Evolutionary conservation across 2,888 invertebrate genomes (phyloP).

Genomic region (Bursaphelenchus okinawaensis): DNA sequence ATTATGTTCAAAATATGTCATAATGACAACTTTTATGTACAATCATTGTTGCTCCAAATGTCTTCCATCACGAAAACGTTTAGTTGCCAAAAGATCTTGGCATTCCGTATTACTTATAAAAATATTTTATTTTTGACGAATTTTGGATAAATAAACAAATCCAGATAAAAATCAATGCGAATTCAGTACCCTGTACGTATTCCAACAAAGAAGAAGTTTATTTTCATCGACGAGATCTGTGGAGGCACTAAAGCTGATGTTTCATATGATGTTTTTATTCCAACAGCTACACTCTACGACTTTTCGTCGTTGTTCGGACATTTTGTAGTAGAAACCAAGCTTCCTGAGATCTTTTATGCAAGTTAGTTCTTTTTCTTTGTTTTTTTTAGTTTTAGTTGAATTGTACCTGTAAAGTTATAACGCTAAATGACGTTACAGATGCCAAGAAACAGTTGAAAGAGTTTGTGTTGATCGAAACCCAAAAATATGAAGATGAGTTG

Average conservation of each 20-base stretch:
- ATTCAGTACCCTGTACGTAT: not conserved
- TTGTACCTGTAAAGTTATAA: too few species aligned
- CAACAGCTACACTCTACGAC: not conserved
- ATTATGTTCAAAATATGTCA: not conserved
- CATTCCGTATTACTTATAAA: not conserved
- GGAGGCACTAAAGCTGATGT: not conserved
- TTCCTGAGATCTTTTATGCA: not conserved
- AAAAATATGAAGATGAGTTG: not conserved
- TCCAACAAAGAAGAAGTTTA: not conserved
- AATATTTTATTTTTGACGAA: too few species aligned
- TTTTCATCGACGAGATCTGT: too few species aligned
- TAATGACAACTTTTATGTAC: not conserved
- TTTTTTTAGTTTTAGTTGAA: too few species aligned
- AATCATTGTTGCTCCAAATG: too few species aligned
- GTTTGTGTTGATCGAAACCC: constrained; percentile 13
- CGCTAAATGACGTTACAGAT: constrained; percentile 4
- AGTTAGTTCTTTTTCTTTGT: not conserved
- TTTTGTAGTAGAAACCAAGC: not conserved
- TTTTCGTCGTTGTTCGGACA: not conserved
- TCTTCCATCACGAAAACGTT: too few species aligned
- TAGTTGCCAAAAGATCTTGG: not conserved
- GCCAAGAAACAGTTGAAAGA: constrained; percentile 10
- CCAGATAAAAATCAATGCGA: too few species aligned
- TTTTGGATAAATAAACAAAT: too few species aligned
- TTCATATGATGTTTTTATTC: not conserved